phyloP scores from a whole-genome alignment of 2,797 vertebrate species.

The Adelosebastes latens region DNA sequence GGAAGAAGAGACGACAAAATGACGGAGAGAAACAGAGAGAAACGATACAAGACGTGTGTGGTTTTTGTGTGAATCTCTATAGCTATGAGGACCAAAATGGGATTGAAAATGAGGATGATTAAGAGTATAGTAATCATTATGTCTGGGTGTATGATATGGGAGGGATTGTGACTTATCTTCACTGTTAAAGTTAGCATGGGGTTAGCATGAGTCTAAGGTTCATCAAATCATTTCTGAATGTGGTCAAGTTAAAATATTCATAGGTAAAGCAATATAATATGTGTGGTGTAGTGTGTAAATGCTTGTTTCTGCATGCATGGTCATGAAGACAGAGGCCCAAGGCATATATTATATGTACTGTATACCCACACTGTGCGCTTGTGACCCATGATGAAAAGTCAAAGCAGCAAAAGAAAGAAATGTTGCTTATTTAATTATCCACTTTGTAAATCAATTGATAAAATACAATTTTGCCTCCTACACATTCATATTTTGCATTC shows the following conservation, averaged over 20 bases:
- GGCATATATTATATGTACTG: not conserved
- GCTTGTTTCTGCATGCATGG: not conserved
- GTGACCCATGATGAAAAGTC: not conserved
- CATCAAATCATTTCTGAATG: not conserved
- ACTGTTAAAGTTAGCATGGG: not conserved
- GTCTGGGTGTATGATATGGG: not conserved
- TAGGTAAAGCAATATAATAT: not conserved
- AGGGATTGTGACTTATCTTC: not conserved
- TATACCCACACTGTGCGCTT: not conserved
- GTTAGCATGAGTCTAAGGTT: not conserved
- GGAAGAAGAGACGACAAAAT: not conserved
- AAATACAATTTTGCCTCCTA: not conserved
- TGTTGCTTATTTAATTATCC: not conserved
- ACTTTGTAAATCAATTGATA: not conserved
- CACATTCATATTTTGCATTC: not conserved
- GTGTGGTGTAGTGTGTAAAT: not conserved
- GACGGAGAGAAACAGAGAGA: not conserved
- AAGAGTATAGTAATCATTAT: not conserved
- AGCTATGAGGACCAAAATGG: not conserved
- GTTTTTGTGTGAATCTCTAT: constrained; percentile 3
- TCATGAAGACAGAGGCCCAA: not conserved
- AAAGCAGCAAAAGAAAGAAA: not conserved
- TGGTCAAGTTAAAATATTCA: not conserved
- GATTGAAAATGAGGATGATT: not conserved
- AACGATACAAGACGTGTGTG: not conserved